These are phyloP conservation scores for Anniella stebbinsi DNA, from an alignment of 2,797 vertebrate species.

Conservation along the genomic window DNA sequence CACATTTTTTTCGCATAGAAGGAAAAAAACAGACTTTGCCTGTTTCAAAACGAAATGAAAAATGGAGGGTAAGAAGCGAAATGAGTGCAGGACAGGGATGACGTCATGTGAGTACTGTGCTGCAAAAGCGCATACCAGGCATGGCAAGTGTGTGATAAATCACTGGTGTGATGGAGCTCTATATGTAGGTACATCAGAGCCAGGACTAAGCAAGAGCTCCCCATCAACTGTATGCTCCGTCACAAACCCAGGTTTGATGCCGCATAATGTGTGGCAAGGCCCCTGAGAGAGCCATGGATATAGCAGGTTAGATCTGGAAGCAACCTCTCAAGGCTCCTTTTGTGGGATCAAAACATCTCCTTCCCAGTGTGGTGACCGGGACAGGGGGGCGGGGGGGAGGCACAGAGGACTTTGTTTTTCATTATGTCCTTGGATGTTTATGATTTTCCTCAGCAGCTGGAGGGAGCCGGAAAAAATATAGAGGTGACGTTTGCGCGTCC, in stretches of 20 bases:
- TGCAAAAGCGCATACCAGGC: no score
- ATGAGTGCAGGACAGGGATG: no score
- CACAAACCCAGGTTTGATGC: background rate
- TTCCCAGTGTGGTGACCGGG: background rate
- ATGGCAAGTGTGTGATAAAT: no score
- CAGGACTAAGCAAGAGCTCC: background rate
- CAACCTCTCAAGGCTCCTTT: background rate
- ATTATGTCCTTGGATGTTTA: constrained; percentile 7
- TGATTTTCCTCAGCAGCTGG: constrained; percentile 43
- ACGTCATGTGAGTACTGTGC: no score
- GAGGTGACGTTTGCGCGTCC: background rate
- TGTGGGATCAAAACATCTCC: background rate
- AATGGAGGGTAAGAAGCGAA: no score
- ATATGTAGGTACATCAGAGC: background rate
- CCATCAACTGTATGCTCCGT: background rate
- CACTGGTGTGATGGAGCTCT: no score
- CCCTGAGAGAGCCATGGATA: background rate
- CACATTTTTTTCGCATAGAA: no score
- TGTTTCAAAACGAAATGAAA: no score
- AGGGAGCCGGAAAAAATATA: constrained; percentile 45
- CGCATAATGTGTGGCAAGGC: background rate
- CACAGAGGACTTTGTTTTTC: background rate
- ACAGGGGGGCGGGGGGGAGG: background rate
- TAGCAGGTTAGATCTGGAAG: constrained; percentile 2
- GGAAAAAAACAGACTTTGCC: no score